Percentiles rank a stretch among this genome's conserved stretches.
Conservation (phyloP, 2,113 vertebrate genomes). For the Tautogolabrus adspersus region DNA sequence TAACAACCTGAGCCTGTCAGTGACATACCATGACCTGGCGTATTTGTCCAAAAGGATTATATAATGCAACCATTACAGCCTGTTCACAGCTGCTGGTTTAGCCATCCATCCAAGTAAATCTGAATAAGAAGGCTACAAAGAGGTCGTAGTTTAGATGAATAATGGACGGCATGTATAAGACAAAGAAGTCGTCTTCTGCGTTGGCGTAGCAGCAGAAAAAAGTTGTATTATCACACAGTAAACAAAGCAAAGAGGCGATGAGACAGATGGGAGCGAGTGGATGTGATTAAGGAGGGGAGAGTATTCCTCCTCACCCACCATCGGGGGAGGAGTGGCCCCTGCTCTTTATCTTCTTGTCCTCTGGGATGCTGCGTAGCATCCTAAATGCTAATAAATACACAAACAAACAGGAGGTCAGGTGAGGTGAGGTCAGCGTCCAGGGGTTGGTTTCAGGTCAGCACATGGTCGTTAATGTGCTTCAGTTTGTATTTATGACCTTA, state of each 20-base stretch:
- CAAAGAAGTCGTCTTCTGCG: not conserved
- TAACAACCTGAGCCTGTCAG: no score
- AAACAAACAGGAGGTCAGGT: not conserved
- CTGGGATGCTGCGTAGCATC: not conserved
- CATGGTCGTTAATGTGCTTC: not conserved
- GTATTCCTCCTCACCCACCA: no score
- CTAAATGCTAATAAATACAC: not conserved
- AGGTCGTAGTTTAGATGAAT: no score
- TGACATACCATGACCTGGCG: no score
- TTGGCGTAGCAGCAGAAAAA: not conserved
- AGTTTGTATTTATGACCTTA: conserved; percentile 1
- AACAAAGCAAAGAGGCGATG: not conserved
- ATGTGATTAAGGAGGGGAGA: not conserved
- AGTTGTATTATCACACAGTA: no score
- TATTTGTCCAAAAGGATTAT: no score
- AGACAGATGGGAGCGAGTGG: not conserved
- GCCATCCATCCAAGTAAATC: no score
- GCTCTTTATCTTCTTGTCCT: not conserved
- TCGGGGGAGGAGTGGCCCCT: not conserved
- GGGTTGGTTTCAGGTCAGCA: conserved; percentile 9
- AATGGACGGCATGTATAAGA: no score
- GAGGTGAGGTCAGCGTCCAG: not conserved
- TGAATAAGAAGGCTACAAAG: no score
- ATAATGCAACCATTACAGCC: no score
- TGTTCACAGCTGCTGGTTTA: no score